Base-by-base conservation (phyloP, 2,888 invertebrate species). In the Amiota minor region DNA sequence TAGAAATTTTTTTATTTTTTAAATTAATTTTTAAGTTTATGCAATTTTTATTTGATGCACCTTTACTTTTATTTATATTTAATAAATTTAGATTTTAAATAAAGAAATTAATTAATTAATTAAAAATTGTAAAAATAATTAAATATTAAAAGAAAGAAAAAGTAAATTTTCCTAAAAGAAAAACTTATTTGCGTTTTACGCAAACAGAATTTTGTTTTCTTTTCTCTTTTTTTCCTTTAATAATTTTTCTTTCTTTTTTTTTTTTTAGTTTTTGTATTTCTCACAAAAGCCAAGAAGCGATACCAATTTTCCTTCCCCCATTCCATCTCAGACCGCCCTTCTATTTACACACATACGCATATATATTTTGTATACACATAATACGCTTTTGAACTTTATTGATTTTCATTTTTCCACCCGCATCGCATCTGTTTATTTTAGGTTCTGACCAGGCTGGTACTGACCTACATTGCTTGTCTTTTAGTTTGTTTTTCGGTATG, bases 381-480 rank as follows among this genome's bases (percentile, higher is more conserved):
- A 70, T n/a, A 23, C 10, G 16, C 47, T 56, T 35, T 68, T 46
- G 67, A 65, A 68, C 56, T 47, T 49, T 20, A 59, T 68, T 72
- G 56, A 69, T 72, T 69, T 64, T 72, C 14, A 61, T 9, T 62
- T 62, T 45, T 12, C 12, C 53, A 53, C 53, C 53, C 53, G 53
- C n/a, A 53, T 82, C 82, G 82, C 84, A 82, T 82, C 79, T 75
- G 75, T 74, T 78, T 67, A 20, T 18, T 11, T 9, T 53, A 4
- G 6, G 4, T 53, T 9, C n/a, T n/a, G 53, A 4, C 14, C 14
- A n/a, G 45, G 23, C 45, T 56, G 46, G 72, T 70, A 78, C 79
- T 82, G 81, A 80, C 85, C 85, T 84, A 82, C 84, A 82, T 84
- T 72, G 73, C 20, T 56, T 35, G 35, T 8, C 35, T 35, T 35